A percentile compares a stretch with the other conserved stretches of the same genome.
These are phyloP conservation scores for Hyphantria cunea DNA, from an alignment of 1,140 invertebrate species.

Conservation along the genomic window DNA sequence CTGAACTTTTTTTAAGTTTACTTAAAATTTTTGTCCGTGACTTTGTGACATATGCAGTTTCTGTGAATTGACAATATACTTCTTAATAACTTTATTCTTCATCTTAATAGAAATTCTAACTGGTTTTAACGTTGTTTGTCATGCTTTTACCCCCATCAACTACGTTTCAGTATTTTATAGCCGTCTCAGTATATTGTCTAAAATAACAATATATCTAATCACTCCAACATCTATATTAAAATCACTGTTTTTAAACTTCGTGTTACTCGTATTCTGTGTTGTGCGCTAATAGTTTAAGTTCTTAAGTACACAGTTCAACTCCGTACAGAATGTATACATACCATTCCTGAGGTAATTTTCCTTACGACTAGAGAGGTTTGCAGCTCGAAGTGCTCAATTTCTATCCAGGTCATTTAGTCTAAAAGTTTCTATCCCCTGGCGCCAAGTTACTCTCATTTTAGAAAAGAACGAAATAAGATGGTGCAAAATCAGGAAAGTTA, in stretches of 20 bases:
- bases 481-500: conserved; percentile 43
- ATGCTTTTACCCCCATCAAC: no score
- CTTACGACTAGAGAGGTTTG: conserved; percentile 22
- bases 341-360: conserved; percentile 26
- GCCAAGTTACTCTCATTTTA: conserved; percentile 21
- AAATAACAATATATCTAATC: no score
- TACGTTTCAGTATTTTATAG: no score
- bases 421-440: conserved; percentile 56
- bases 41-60: no score
- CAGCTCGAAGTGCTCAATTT: conserved; percentile 46
- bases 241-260: no score
- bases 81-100: no score
- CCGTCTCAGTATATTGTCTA: no score
- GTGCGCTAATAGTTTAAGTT: background rate
- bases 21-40: background rate
- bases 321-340: background rate
- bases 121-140: no score
- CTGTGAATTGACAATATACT: no score
- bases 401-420: conserved; percentile 59
- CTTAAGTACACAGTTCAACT: background rate
- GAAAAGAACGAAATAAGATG: conserved; percentile 40
- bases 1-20: conserved; percentile 11
- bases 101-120: no score
- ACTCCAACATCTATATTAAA: no score
- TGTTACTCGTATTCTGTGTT: no score